phyloP scores from a whole-genome alignment of 2,797 vertebrate species.

The Hozukius guyotensis region DNA sequence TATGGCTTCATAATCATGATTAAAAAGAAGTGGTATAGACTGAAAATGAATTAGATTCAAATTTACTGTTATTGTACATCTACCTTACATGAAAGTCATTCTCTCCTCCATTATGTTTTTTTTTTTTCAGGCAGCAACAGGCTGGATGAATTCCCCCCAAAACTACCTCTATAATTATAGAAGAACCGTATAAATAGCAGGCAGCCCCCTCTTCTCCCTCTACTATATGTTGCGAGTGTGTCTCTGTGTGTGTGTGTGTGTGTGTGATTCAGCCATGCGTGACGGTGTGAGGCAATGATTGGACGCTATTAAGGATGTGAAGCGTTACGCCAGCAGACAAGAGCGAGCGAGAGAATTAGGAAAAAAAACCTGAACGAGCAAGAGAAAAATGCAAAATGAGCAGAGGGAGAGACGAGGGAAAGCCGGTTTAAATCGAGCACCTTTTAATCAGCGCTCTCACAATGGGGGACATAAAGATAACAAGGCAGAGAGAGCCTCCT shows the following conservation, averaged over 20 bases:
- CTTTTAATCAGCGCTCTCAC: constrained; percentile 61
- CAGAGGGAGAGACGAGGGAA: constrained; percentile 12
- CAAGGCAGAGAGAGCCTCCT: constrained; percentile 46
- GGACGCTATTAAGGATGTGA: constrained; percentile 55
- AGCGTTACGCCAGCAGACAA: constrained; percentile 28
- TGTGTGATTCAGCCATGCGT: constrained; percentile 16
- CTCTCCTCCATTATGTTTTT: not conserved
- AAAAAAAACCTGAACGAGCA: not conserved
- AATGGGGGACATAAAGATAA: constrained; percentile 66
- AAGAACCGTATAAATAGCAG: constrained; percentile 16
- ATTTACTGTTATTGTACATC: not conserved
- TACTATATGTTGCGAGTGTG: not conserved
- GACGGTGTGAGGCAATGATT: constrained; percentile 42
- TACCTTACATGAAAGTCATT: not conserved
- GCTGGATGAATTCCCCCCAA: constrained; percentile 24
- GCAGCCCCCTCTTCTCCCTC: not conserved
- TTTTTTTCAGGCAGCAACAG: constrained; percentile 21
- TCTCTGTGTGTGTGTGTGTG: not conserved
- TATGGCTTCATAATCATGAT: not conserved
- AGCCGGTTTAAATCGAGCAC: constrained; percentile 69
- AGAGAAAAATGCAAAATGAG: constrained; percentile 39
- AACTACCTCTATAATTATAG: constrained; percentile 39
- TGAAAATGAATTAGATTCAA: not conserved
- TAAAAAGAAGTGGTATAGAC: not conserved
- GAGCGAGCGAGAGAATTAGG: constrained; percentile 2